These are phyloP conservation scores for Galerucella calmariensis DNA, from an alignment of 2,888 invertebrate species.

Conservation along the genomic window DNA sequence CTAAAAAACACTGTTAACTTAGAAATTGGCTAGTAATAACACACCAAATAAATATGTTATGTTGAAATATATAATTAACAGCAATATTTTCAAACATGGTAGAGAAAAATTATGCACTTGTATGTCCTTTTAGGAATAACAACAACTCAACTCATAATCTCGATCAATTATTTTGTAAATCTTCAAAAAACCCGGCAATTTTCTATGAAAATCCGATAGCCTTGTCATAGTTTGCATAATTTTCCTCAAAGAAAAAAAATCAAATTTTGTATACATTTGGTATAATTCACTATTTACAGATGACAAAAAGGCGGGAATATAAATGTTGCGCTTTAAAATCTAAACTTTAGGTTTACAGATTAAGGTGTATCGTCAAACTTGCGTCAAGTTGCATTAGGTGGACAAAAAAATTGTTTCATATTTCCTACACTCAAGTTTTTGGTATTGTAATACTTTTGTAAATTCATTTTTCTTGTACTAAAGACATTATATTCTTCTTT, in stretches of 20 bases:
- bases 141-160: too few species aligned
- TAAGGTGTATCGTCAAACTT: constrained; percentile 2
- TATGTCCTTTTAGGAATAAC: not conserved
- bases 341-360: not conserved
- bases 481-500: too few species aligned
- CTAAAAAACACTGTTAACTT: constrained; percentile 27
- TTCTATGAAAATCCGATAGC: too few species aligned
- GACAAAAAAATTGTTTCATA: not conserved
- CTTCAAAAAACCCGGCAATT: too few species aligned
- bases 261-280: constrained; percentile 3
- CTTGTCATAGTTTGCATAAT: not conserved
- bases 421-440: too few species aligned
- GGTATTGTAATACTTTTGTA: too few species aligned
- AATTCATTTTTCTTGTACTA: too few species aligned
- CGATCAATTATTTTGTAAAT: too few species aligned
- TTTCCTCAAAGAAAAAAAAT: constrained; percentile 2
- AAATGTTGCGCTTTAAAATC: constrained; percentile 8
- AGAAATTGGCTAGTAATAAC: constrained; percentile 24
- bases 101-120: constrained; percentile 14
- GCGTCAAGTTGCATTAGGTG: not conserved
- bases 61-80: constrained; percentile 6
- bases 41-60: constrained; percentile 13
- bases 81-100: not conserved
- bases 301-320: not conserved
- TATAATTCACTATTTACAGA: constrained; percentile 19